Base-by-base conservation (phyloP, 2,113 vertebrate species). In the Galemys pyrenaicus region DNA sequence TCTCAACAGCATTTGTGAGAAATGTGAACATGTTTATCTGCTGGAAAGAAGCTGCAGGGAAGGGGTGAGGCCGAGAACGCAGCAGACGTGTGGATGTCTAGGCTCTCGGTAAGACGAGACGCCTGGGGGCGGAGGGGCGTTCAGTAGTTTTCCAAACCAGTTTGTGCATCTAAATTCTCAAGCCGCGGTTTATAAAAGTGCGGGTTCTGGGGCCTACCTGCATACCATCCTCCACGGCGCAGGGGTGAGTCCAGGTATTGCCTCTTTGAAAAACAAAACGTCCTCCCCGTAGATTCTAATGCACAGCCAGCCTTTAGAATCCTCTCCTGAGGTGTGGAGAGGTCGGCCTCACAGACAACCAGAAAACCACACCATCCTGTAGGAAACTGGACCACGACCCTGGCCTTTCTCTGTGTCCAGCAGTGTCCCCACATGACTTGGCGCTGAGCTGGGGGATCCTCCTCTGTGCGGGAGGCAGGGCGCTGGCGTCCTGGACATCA, bases 121-220 rank as follows among this genome's bases (percentile, higher is more conserved):
- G 35, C n/a, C 17, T 68, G 4, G 17, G 28, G 32, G n/a, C 5
- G 17, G 0, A 22, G 22, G 15, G 2, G 2, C 2, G 37, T 28
- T 71, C 49, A 13, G 24, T 51, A 10, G 30, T 68, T 89, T 35
- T 51, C n/a, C 41, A 20, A 44, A 37, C 28, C 4, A 30, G 60
- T 37, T 6, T 37, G 3, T 8, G 1, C 28, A 3, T 22, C 4
- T 26, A 46, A 62, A 32, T 35, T 26, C 86, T 75, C 56, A 30
- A 32, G 30, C 11, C 2, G 75, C 73, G 5, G 12, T 12, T 60
- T 22, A 10, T 46, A 24, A 44, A 80, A 64, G 60, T 11, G 11
- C 71, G 54, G 44, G 20, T 58, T 58, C 77, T 11, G 77, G 32
- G 30, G 17, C 56, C 37, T 62, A 22, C 39, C 6, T 64, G 37